Evolutionary conservation across 2,113 vertebrate genomes (phyloP).

Genomic region (Oreocharis arfaki): DNA sequence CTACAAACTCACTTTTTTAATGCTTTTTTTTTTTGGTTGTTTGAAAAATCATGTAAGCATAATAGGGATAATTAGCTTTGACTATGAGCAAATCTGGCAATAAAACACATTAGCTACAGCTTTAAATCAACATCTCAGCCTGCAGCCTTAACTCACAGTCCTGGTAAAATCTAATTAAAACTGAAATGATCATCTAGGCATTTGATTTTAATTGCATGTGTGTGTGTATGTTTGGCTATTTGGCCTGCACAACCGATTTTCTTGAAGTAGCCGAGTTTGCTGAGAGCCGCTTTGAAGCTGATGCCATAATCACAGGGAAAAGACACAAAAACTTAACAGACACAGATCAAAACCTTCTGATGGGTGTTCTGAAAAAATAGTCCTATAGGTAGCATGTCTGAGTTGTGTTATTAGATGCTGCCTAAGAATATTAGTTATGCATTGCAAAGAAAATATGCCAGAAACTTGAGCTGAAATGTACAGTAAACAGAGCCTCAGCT

Average conservation of each 20-base stretch:
- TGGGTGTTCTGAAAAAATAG: background rate
- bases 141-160: slow-evolving; percentile 48
- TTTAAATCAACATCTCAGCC: slow-evolving; percentile 63
- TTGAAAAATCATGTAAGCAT: slow-evolving; percentile 52
- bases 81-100: slow-evolving; percentile 64
- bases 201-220: slow-evolving; percentile 21
- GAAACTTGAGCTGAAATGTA: background rate
- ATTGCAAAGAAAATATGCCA: background rate
- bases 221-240: background rate
- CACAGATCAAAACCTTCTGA: background rate
- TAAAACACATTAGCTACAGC: slow-evolving; percentile 64
- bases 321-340: background rate
- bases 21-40: background rate
- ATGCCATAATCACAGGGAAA: background rate
- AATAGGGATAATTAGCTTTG: slow-evolving; percentile 67
- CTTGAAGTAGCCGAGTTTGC: background rate
- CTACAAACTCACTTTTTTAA: background rate
- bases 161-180: slow-evolving; percentile 68
- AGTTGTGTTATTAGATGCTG: background rate
- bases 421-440: background rate
- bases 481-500: background rate
- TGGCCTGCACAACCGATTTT: background rate
- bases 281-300: background rate
- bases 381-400: background rate
- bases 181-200: slow-evolving; percentile 38